phyloP scores from a whole-genome alignment of 2,113 vertebrate species.

The Notarius lentiginosus region DNA sequence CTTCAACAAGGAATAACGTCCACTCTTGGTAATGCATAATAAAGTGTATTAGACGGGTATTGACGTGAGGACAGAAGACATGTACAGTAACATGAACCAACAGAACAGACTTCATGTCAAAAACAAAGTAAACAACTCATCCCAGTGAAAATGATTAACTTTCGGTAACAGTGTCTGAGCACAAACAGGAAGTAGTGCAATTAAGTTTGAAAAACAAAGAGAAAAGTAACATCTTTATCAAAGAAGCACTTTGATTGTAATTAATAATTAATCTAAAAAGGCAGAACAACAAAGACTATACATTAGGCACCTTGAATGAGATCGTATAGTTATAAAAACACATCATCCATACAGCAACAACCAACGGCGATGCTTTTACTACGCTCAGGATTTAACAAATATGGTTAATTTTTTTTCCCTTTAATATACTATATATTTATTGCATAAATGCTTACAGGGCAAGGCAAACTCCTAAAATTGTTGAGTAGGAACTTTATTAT shows the following conservation, averaged over 20 bases:
- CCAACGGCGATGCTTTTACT: conserved; percentile 1
- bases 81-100: neutral
- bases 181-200: conserved; percentile 48
- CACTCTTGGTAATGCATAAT: neutral
- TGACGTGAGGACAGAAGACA: neutral
- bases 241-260: conserved; percentile 7
- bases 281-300: neutral
- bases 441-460: neutral
- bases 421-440: neutral
- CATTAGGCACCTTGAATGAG: conserved; percentile 11
- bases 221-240: neutral
- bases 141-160: conserved; percentile 22
- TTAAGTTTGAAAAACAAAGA: neutral
- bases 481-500: neutral
- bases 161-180: conserved; percentile 47
- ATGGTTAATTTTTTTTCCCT: neutral
- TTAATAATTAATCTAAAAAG: neutral
- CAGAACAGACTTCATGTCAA: neutral
- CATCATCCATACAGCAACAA: neutral
- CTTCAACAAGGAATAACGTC: neutral
- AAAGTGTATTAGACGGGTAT: neutral
- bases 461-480: neutral
- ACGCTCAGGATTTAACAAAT: neutral
- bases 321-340: neutral
- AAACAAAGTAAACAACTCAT: conserved; percentile 9